Conservation (phyloP, 1,140 invertebrate genomes). For the Pogonomyrmex californicus region DNA sequence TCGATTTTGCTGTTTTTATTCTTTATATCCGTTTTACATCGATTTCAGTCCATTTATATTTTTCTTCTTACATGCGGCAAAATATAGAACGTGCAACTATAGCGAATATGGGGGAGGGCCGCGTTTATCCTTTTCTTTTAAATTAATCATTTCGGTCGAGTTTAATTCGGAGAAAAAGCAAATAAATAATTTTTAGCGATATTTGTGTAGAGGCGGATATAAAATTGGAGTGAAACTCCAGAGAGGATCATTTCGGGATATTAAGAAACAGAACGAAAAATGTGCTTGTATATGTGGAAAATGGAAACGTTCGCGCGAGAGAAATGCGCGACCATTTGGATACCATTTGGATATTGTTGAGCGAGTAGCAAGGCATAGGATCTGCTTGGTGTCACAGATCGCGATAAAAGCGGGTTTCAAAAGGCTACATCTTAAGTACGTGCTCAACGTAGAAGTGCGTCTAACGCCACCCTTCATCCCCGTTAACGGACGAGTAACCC, state of each 20-base stretch:
- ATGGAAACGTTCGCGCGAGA: neutral
- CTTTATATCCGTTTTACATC: neutral
- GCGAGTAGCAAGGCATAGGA: neutral
- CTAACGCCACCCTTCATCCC: slow-evolving; percentile 34
- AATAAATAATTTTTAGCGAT: neutral
- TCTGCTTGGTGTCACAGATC: slow-evolving; percentile 33
- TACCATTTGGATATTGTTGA: neutral
- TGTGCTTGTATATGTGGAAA: neutral
- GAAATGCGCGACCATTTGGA: no score
- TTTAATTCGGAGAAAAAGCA: neutral
- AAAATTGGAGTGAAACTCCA: neutral
- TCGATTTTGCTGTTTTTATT: neutral
- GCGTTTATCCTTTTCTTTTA: neutral
- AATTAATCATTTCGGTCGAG: neutral
- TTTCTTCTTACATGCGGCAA: neutral
- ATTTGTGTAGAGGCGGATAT: neutral
- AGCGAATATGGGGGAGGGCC: neutral
- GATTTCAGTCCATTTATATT: neutral
- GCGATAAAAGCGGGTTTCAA: slow-evolving; percentile 62
- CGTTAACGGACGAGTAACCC: slow-evolving; percentile 48
- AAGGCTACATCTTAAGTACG: slow-evolving; percentile 38
- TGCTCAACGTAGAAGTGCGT: slow-evolving; percentile 40
- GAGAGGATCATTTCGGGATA: neutral
- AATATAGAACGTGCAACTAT: neutral
- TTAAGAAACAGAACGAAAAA: slow-evolving; percentile 16